These are phyloP conservation scores for Tiphia femorata DNA, from an alignment of 2,888 invertebrate genomes.

Conservation along the genomic window DNA sequence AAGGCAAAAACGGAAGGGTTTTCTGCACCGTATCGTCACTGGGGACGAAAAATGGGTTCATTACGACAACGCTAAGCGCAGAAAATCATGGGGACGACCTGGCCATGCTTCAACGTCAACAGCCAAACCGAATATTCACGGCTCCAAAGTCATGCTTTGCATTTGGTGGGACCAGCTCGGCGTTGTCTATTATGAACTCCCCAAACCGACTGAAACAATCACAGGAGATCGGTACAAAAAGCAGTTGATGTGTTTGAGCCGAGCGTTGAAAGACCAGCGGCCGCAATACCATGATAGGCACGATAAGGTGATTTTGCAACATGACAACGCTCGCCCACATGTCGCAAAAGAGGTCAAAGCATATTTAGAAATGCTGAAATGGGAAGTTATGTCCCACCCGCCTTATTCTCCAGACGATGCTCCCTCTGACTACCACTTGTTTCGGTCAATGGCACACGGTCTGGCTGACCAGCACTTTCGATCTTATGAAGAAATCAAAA, in stretches of 20 bases:
- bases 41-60: no score
- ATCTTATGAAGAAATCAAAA: conserved; percentile 20
- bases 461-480: neutral
- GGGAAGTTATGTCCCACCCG: neutral
- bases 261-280: neutral
- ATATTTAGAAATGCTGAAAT: neutral
- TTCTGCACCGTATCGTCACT: no score
- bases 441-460: neutral
- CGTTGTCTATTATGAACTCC: neutral
- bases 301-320: neutral
- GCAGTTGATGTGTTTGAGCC: neutral
- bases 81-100: no score
- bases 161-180: neutral
- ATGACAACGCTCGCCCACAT: neutral
- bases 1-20: no score
- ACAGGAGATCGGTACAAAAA: neutral
- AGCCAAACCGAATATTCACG: neutral
- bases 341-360: neutral
- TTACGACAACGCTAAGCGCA: no score
- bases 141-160: neutral
- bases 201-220: neutral
- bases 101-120: no score
- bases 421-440: neutral
- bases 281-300: neutral
- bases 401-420: neutral